phyloP scores from a whole-genome alignment of 2,797 vertebrate genomes.

The Ptychadena robeensis region DNA sequence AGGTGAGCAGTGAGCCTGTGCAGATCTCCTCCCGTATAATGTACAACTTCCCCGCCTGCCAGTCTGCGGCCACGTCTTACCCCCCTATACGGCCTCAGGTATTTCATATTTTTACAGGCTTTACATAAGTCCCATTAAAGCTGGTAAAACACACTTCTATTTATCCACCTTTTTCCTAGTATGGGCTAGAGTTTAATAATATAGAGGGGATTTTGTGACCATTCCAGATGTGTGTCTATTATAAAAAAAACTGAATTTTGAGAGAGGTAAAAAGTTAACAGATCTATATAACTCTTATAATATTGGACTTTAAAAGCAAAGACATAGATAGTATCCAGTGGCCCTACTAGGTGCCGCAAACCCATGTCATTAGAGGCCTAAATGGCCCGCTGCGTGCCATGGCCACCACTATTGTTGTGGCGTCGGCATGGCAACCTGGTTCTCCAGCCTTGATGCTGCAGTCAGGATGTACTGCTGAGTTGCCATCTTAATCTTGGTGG shows the following conservation, averaged over 20 bases:
- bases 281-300: too few species aligned
- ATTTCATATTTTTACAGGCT: conserved; percentile 31
- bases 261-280: background rate
- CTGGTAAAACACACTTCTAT: conserved; percentile 11
- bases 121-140: conserved; percentile 14
- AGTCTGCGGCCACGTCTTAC: conserved; percentile 8
- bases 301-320: too few species aligned
- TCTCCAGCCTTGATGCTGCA: too few species aligned
- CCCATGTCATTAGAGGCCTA: too few species aligned
- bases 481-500: too few species aligned
- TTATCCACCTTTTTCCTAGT: background rate
- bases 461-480: too few species aligned
- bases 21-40: background rate
- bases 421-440: too few species aligned
- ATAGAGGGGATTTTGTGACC: background rate
- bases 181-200: background rate
- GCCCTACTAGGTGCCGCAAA: too few species aligned
- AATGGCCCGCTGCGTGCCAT: too few species aligned
- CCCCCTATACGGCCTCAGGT: background rate
- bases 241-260: background rate
- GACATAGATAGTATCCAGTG: too few species aligned
- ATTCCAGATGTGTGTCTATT: background rate
- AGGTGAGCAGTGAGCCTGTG: background rate
- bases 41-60: background rate
- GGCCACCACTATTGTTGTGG: too few species aligned